Conservation (phyloP, 1,140 invertebrate genomes). For the Ditylenchus dipsaci region DNA sequence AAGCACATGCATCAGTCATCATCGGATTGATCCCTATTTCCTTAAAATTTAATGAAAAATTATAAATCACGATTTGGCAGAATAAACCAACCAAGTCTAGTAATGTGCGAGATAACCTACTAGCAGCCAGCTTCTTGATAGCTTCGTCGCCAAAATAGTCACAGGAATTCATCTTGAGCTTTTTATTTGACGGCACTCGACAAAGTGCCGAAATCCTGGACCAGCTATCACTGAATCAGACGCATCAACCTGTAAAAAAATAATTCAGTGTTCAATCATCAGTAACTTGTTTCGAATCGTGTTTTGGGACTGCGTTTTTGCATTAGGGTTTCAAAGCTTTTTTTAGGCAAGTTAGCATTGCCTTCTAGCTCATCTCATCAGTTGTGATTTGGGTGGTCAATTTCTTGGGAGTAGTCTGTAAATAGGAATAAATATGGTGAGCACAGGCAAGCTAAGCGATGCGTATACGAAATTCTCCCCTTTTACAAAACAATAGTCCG, state of each 20-base stretch:
- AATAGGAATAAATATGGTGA: too few relatives aligned
- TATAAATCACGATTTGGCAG: not conserved
- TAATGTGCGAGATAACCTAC: conserved; percentile 36
- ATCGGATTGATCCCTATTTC: conserved; percentile 50
- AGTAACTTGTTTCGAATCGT: too few relatives aligned
- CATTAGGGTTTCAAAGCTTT: too few relatives aligned
- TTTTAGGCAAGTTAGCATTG: too few relatives aligned
- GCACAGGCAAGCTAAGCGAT: too few relatives aligned
- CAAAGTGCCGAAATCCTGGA: conserved; percentile 51
- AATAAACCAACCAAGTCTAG: conserved; percentile 41
- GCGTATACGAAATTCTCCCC: too few relatives aligned
- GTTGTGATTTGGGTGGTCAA: too few relatives aligned
- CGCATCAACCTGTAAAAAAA: conserved; percentile 39
- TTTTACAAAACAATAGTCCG: too few relatives aligned
- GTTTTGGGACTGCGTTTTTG: too few relatives aligned
- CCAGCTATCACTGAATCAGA: conserved; percentile 51
- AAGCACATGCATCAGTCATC: conserved; percentile 38
- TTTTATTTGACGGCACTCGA: conserved; percentile 39
- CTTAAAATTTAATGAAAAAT: conserved; percentile 32
- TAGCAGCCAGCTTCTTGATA: conserved; percentile 37
- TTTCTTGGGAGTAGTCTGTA: too few relatives aligned
- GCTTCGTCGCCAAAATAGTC: conserved; percentile 52
- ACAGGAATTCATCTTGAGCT: conserved; percentile 52
- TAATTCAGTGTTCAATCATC: too few relatives aligned
- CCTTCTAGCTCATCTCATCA: too few relatives aligned